phyloP scores from a whole-genome alignment of 2,888 invertebrate genomes.

The Tuta absoluta region DNA sequence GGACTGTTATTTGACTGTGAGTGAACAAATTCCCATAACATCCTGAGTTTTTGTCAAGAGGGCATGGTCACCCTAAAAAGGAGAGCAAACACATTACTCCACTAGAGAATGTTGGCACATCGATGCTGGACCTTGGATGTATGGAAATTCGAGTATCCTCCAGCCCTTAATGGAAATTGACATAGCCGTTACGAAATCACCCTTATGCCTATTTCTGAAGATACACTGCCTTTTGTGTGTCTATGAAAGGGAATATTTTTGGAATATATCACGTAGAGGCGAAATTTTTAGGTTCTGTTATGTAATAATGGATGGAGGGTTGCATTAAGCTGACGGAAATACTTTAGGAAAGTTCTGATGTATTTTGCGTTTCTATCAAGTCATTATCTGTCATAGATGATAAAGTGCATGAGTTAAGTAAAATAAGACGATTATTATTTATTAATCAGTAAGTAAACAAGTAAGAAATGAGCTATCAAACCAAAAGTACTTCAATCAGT shows the following conservation, averaged over 20 bases:
- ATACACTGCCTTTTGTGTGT: neutral
- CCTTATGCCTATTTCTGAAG: constrained; percentile 12
- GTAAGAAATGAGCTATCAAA: too few relatives aligned
- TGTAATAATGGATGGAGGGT: neutral
- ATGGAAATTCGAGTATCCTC: constrained; percentile 41
- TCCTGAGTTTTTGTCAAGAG: neutral
- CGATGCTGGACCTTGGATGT: constrained; percentile 35
- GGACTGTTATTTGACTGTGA: too few relatives aligned
- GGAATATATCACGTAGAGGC: constrained; percentile 2
- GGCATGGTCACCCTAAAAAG: constrained; percentile 33
- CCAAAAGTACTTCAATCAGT: too few relatives aligned
- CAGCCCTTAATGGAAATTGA: constrained; percentile 27
- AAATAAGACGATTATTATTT: too few relatives aligned
- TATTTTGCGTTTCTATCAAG: too few relatives aligned
- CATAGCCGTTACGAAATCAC: constrained; percentile 16
- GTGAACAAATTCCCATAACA: too few relatives aligned
- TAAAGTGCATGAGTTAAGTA: too few relatives aligned
- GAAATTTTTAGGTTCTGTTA: neutral
- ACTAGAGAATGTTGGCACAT: constrained; percentile 43
- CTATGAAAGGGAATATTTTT: neutral
- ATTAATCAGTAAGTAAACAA: too few relatives aligned
- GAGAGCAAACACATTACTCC: constrained; percentile 60
- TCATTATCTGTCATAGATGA: too few relatives aligned
- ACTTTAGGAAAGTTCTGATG: too few relatives aligned
- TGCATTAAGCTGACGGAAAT: too few relatives aligned